Evolutionary conservation across 2,797 vertebrate genomes (phyloP), one percentile per base, ranked within the genome.

Genomic region (Halcyon smyrnensis): DNA sequence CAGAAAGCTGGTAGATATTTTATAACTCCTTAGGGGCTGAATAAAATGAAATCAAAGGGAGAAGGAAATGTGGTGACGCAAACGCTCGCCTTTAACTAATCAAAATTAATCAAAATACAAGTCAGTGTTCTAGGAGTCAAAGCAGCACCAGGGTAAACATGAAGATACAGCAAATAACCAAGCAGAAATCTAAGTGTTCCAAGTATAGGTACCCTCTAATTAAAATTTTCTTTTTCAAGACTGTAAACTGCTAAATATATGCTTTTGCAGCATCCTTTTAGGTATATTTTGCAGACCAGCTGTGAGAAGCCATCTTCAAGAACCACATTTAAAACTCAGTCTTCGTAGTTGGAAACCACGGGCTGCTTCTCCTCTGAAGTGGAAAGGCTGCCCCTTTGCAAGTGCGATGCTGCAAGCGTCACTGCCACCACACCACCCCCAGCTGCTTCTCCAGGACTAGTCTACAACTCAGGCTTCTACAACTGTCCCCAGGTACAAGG

Each of bases 1-100:
- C n/a, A 84, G 77, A 96, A 88, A 87, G 39, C 65, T 84, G 24
- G 32, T 54, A 69, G 87, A 79, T 84, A 75, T 80, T 91, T 93
- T 84, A 62, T 81, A 79, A 69, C 39, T 92, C 73, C 89, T 86
- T 81, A 11, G 59, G 41, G 78, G 25, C 43, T 48, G 39, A 88
- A 94, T 74, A 82, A 85, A 89, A 95, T 64, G 11, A 93, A 95
- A 93, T 91, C 85, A 90, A 94, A 94, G n/a, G n/a, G 21, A 93
- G 73, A 89, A 90, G 73, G 54, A 95, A 95, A 91, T 27, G 46
- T 36, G 32, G 73, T 88, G 83, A 96, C 0, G 28, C 59, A 95
- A 96, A 95, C 1, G 3, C 54, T 88, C 0, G 1, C 46, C 73
- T 77, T 91, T 84, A 84, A 87, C 92, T 91, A 92, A 83, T 39